Conservation (phyloP, 2,113 vertebrate species). For the Mesembrinibis cayennensis region DNA sequence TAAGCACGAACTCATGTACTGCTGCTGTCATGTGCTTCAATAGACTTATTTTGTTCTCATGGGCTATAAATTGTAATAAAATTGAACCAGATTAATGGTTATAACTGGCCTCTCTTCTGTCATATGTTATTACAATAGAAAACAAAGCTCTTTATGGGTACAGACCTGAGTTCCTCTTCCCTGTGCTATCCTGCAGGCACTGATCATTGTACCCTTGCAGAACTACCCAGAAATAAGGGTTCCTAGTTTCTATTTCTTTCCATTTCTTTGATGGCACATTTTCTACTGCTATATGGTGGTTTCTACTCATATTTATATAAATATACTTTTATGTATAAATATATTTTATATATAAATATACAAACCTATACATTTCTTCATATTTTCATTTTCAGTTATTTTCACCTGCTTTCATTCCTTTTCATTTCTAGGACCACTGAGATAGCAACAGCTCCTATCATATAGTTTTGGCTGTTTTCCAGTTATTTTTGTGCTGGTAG, state of each 20-base stretch:
- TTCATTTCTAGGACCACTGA: not conserved
- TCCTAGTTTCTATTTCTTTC: not conserved
- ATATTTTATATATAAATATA: not conserved
- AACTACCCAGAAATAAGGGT: not conserved
- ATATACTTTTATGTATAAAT: not conserved
- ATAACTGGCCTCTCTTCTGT: not conserved
- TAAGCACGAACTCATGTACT: slow-evolving; percentile 63
- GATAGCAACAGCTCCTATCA: not conserved
- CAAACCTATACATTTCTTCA: not conserved
- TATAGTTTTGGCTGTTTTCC: not conserved
- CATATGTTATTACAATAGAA: slow-evolving; percentile 9
- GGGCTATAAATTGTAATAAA: slow-evolving; percentile 48
- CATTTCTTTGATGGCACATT: not conserved
- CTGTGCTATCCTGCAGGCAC: not conserved
- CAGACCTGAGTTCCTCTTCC: not conserved
- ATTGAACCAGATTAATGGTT: slow-evolving; percentile 48
- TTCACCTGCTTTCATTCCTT: not conserved
- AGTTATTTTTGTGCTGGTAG: not conserved
- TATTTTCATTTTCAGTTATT: not conserved
- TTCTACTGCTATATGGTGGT: not conserved
- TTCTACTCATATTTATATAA: not conserved
- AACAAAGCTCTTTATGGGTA: not conserved
- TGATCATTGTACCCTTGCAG: not conserved
- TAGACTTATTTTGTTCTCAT: slow-evolving; percentile 38
- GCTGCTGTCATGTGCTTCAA: slow-evolving; percentile 54